phyloP scores from a whole-genome alignment of 2,113 vertebrate species.

The Dromiciops gliroides region DNA sequence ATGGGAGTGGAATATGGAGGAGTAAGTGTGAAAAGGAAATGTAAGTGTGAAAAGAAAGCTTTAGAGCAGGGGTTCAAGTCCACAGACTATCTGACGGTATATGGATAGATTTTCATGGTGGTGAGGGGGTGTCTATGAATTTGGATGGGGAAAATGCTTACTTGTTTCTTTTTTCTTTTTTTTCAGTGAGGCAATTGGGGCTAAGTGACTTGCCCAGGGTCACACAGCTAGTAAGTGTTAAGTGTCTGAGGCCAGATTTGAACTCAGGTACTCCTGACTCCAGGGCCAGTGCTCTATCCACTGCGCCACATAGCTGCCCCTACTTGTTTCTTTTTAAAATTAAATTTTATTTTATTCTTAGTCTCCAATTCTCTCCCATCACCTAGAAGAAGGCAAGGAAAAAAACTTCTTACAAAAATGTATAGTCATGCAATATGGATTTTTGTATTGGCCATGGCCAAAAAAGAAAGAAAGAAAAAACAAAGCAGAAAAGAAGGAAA shows the following conservation, averaged over 20 bases:
- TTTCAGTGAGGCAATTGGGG: too few relatives aligned
- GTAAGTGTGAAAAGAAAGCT: too few relatives aligned
- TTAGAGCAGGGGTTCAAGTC: neutral
- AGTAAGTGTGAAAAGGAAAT: neutral
- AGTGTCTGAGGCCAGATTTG: too few relatives aligned
- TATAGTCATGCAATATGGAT: neutral
- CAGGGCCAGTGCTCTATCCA: too few relatives aligned
- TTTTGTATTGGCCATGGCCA: neutral
- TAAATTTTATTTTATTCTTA: neutral
- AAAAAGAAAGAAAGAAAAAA: neutral
- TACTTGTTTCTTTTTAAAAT: neutral
- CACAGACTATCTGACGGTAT: neutral
- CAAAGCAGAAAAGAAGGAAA: too few relatives aligned
- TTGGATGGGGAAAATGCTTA: neutral
- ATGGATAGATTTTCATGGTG: neutral
- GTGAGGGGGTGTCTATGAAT: neutral
- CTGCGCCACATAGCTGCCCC: too few relatives aligned
- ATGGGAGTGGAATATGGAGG: neutral
- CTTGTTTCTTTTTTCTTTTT: neutral
- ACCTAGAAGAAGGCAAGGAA: neutral
- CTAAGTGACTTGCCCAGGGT: too few relatives aligned
- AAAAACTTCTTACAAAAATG: neutral
- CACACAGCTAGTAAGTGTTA: too few relatives aligned
- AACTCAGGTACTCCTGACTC: too few relatives aligned
- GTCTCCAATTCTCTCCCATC: neutral